Base-by-base conservation (phyloP, 2,113 vertebrate genomes). In the Puffinus mauretanicus region DNA sequence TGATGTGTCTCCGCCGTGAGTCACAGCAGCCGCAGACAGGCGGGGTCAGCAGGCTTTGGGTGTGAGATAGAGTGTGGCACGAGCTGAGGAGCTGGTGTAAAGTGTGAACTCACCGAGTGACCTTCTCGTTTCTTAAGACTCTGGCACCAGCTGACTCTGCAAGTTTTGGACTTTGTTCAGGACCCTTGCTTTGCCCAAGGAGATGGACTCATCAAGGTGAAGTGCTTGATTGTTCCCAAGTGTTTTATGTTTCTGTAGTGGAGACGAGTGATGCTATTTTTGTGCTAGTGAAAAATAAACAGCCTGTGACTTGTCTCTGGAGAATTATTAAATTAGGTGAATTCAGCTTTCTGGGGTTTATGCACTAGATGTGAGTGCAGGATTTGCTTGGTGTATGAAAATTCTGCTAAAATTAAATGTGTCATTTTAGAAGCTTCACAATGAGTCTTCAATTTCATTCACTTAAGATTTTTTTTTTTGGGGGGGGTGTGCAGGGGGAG, bases 121-220 rank as follows among this genome's bases (percentile, higher is more conserved):
- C 49, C 24, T 22, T 58, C 6, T 62, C 14, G 3, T 79, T 17
- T 32, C 21, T 18, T 10, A 89, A 99, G 99, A 71, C 98, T 99
- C 85, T 99, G 99, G 99, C 99, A 99, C 96, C 99, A 99, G 95
- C 97, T 99, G 97, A 99, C 99, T 2, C 98, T 99, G 90, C 99
- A 98, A 60, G 97, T 99, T 52, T 97, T 98, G 83, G 99, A 99
- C 65, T 99, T 99, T 58, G 99, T 99, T 13, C 99, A 99, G 97
- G 98, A 99, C 66, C 99, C 99, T 0, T 99, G 98, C 96, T 99
- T 99, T 79, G 98, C 99, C 66, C 98, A 98, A 34, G 99, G 99
- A 87, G 99, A 99, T 97, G 99, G 99, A 18, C 98, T 99, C 81
- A 99, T 99, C 93, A 99, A 99, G 99, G 99, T 99, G 96, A 97